Base-by-base conservation (phyloP, 2,888 invertebrate genomes). In the Coelopa pilipes region DNA sequence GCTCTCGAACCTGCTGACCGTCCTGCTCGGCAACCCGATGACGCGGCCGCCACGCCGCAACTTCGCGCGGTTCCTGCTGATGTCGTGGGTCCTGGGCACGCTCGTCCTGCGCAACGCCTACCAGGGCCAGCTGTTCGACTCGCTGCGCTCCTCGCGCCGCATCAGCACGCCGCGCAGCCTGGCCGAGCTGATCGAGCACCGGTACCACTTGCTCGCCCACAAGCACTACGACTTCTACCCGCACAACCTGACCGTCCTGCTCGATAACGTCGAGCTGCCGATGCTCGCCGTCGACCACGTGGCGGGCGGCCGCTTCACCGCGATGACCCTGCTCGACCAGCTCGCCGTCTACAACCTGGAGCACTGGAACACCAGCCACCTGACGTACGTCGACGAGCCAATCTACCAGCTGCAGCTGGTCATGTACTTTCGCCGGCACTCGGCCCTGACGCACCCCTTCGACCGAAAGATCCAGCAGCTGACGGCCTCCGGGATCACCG, bases 81-180 rank as follows among this genome's bases (percentile, higher is more conserved):
- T 80, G 65, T 65, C 78, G 11, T 85, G 85, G 86, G 60, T 86
- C 11, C 49, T 84, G 0, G 73, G 79, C 1, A 80, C 82, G 0
- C 69, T 86, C 2, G 79, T 86, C 12, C 62, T 86, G 47, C 83
- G 86, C 1, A 82, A 81, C 55, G 84, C 84, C 46, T 86, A 86
- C 68, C 86, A 86, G 76, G 85, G 83, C 0, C 84, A 84, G n/a
- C 59, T 85, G 46, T 85, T 82, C 62, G 82, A 84, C 24, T 79
- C 82, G 19, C 74, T 85, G 69, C 83, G 85, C 10, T 72, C 77
- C 24, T 77, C 78, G 0, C 74, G 71, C 7, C 78, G 79, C 10
- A 66, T 75, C 4, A 76, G 75, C 2, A 45, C 82, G 73, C 85
- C 85, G 3, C 10, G 34, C 3, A 79, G 76, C 2, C 75, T 82